Evolutionary conservation across 2,888 invertebrate species (phyloP), one percentile per base, ranked within the genome.

Genomic region (Notodonta dromedarius): DNA sequence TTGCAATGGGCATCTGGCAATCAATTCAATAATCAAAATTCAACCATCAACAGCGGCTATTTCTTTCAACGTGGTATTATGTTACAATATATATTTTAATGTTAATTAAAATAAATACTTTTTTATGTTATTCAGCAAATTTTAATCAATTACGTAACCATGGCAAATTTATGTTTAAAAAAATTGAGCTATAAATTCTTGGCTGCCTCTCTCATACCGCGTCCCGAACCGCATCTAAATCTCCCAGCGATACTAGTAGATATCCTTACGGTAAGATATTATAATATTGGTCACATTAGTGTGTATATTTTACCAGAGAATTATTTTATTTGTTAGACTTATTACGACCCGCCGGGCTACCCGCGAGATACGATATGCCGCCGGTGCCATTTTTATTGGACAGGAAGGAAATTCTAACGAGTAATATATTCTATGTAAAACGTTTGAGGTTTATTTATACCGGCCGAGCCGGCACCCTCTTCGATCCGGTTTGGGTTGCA

Each of bases 271-370:
- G 81, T 85, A 83, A 87, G 90, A 89, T 91, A 92, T 91, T 93
- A 91, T 87, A 91, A 93, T 93, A 93, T 93, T 92, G 90, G 91
- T 90, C 90, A 89, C 91, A 93, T 92, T 93, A 93, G 91, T 90
- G 87, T 87, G 86, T 88, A 86, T 92, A 92, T 88, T 90, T 91
- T 88, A 90, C 85, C 82, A 81, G 80, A 81, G 85, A 91, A 92
- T 92, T 91, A 93, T 93, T 92, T 91, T 92, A 93, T 92, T 89
- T 85, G 88, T 88, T 87, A 87, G 87, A 91, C 90, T 90, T 91
- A 90, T 89, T 89, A 88, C 88, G 89, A 87, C 88, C 86, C 84
- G 89, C 88, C 85, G 83, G 82, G 85, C 82, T 86, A 85, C 87
- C 87, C 85, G 81, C 84, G 90, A 87, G 88, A 90, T 86, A 86